Evolutionary conservation across 1,140 invertebrate genomes (phyloP).

Genomic region (Brachionus sp.): DNA sequence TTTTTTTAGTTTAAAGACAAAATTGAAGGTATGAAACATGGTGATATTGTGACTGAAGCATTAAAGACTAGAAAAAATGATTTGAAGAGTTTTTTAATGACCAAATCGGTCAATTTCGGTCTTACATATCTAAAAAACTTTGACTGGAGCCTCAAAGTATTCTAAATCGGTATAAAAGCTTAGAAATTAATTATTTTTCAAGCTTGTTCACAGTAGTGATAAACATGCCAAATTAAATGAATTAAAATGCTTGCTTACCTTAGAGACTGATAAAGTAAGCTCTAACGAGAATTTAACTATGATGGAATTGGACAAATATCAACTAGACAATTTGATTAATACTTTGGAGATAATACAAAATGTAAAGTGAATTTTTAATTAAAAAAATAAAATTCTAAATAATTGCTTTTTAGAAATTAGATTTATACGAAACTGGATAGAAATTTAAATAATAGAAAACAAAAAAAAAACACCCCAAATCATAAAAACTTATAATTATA

Average conservation of each 20-base stretch:
- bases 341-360: conserved; percentile 24
- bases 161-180: background rate
- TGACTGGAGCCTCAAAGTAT: conserved; percentile 15
- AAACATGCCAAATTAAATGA: conserved; percentile 5
- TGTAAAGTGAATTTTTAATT: background rate
- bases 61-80: background rate
- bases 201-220: conserved; percentile 2
- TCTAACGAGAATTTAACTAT: background rate
- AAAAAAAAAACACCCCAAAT: background rate
- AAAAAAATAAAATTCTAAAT: background rate
- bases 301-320: background rate
- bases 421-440: background rate
- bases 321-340: conserved; percentile 13
- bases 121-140: background rate
- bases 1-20: background rate
- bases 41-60: background rate
- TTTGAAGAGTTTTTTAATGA: background rate
- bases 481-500: background rate
- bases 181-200: background rate
- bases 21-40: background rate
- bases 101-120: background rate
- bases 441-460: background rate
- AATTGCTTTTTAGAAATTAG: background rate
- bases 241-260: background rate
- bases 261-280: background rate